Conservation (phyloP, 2,113 vertebrate species). For the Gorsachius goisagi region DNA sequence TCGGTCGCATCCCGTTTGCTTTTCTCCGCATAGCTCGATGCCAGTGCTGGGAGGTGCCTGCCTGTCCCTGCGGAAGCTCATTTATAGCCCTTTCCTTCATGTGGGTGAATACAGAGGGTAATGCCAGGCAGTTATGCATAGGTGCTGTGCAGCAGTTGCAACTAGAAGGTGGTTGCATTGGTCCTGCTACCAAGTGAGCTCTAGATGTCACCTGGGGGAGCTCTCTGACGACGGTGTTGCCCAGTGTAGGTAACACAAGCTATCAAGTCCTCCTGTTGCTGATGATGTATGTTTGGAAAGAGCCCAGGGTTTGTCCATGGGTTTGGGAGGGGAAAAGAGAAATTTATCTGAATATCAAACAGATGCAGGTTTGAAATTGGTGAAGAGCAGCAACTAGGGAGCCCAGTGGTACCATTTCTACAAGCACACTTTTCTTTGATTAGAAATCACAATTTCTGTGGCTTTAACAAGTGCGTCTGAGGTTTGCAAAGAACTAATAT, state of each 20-base stretch:
- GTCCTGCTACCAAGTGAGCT: not conserved
- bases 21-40: not conserved
- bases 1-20: not conserved
- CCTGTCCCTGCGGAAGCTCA: not conserved
- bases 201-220: not conserved
- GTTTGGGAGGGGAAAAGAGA: not conserved
- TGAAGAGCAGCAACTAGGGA: not conserved
- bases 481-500: not conserved
- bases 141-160: not conserved
- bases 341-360: not conserved
- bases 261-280: not conserved
- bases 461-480: not conserved
- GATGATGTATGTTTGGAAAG: not conserved
- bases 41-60: not conserved
- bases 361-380: not conserved
- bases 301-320: not conserved
- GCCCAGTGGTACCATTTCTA: not conserved
- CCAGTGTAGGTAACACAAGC: rapidly evolving
- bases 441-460: not conserved
- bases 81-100: not conserved
- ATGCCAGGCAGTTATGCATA: not conserved
- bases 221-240: not conserved
- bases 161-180: not conserved
- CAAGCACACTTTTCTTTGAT: not conserved
- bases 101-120: not conserved